Base-by-base conservation (phyloP, 37 sponge, comb jelly and placozoan genomes). In the Halisarca cf. caerulea region DNA sequence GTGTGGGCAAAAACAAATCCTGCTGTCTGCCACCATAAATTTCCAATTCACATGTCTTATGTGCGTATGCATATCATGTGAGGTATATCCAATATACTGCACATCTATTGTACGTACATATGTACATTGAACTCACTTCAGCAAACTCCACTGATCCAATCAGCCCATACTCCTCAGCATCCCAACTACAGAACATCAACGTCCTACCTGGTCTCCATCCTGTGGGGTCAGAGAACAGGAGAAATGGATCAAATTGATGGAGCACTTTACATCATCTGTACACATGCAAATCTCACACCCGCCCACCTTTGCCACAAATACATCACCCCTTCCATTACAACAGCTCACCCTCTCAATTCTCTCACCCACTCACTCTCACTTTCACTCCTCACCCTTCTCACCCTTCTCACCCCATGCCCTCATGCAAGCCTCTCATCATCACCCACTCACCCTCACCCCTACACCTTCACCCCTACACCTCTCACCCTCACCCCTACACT, bases 191-290 rank as follows among this genome's bases (percentile, higher is more conserved):
- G 36, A 97, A 44, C 47, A 95, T 87, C 15, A 97, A 38, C 2
- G 93, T 97, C 18, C 98, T 69, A 43, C 98, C 89, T 21, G 98
- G 98, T 78, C 95, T 85, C 98, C 98, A 97, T 9, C 88, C 96
- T 82, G 64, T 7, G 71, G 32, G 1, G 0, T 38, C 25, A 60
- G 15, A 25, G 17, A 11, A 8, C 33, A 20, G 77, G 40, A 74
- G 6, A 8, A 24, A 5, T 7, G 25, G 7, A 34, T 28, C 58
- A 30, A 9, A 55, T 54, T n/a, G n/a, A n/a, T n/a, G n/a, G 9
- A 24, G 5, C 33, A 57, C 23, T 80, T 32, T 17, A 17, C 51
- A 37, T 11, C 21, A 69, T 69, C 5, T 33, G 44, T 47, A 47
- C 11, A 47, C 11, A 47, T 47, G 6, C 51, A 47, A 14, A 8